These are phyloP conservation scores for Neoscelio sp. DNA, from an alignment of 2,888 invertebrate genomes.

Conservation along the genomic window DNA sequence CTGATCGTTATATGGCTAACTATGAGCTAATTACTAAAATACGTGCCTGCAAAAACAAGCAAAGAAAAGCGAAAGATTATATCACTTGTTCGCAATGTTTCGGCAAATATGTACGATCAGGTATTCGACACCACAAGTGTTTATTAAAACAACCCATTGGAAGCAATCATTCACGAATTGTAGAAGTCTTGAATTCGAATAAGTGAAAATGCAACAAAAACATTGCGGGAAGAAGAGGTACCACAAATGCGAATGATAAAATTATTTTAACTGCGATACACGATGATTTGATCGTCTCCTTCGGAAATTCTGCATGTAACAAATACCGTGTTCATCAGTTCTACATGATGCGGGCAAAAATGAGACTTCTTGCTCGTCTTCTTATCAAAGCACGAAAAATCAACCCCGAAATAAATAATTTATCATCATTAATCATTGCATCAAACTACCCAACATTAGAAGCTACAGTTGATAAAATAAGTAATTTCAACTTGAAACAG, in stretches of 20 bases:
- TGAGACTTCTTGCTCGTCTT: conserved; percentile 1
- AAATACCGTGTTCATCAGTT: conserved; percentile 5
- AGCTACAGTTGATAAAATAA: not conserved
- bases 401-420: not conserved
- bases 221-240: not conserved
- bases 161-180: not conserved
- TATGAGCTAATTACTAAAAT: conserved; percentile 3
- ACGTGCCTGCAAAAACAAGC: not conserved
- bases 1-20: not conserved
- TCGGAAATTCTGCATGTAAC: conserved; percentile 29
- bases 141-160: not conserved
- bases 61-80: not conserved
- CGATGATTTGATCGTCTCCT: conserved; percentile 8
- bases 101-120: conserved; percentile 5
- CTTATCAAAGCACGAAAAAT: not conserved
- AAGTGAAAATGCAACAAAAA: too few species aligned
- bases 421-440: not conserved
- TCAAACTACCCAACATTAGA: not conserved
- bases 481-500: conserved; percentile 7
- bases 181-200: too few species aligned
- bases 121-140: conserved; percentile 30
- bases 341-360: conserved; percentile 1
- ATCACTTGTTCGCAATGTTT: conserved; percentile 9
- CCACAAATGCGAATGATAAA: conserved; percentile 6
- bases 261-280: not conserved